phyloP scores from a whole-genome alignment of 1,140 invertebrate species.

The Elymnias hypermnestra region DNA sequence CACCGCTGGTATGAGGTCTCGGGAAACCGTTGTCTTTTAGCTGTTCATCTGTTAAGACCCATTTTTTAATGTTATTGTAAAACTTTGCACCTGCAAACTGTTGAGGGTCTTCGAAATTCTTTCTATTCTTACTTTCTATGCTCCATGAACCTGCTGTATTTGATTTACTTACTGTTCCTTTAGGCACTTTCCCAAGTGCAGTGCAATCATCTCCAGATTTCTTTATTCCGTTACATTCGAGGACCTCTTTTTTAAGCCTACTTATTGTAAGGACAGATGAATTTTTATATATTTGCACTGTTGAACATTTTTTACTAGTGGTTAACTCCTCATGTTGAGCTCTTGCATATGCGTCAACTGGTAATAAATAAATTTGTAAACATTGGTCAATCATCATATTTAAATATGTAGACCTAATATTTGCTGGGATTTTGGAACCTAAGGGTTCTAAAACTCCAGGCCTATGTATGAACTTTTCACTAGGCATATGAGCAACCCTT shows the following conservation, averaged over 20 bases:
- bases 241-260: slow-evolving; percentile 82
- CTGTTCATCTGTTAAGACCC: slow-evolving; percentile 84
- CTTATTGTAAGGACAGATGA: slow-evolving; percentile 88
- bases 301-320: slow-evolving; percentile 87
- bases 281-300: slow-evolving; percentile 89
- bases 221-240: slow-evolving; percentile 65
- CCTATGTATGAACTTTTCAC: slow-evolving; percentile 71
- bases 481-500: slow-evolving; percentile 82
- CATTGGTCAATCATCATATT: slow-evolving; percentile 92
- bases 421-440: slow-evolving; percentile 88
- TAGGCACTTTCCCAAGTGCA: slow-evolving; percentile 31
- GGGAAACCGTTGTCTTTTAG: slow-evolving; percentile 92
- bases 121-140: slow-evolving; percentile 78
- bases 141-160: slow-evolving; percentile 80
- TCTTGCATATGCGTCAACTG: slow-evolving; percentile 84
- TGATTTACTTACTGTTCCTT: slow-evolving; percentile 28
- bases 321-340: slow-evolving; percentile 86
- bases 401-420: slow-evolving; percentile 89
- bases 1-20: slow-evolving; percentile 79
- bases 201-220: slow-evolving; percentile 50
- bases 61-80: slow-evolving; percentile 74
- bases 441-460: slow-evolving; percentile 81
- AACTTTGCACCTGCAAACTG: slow-evolving; percentile 76
- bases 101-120: slow-evolving; percentile 49
- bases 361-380: slow-evolving; percentile 83